Evolutionary conservation across 30 jellyfish, hydroid and myxozoan genomes (phyloP).

Genomic region (Turritopsis rubra): DNA sequence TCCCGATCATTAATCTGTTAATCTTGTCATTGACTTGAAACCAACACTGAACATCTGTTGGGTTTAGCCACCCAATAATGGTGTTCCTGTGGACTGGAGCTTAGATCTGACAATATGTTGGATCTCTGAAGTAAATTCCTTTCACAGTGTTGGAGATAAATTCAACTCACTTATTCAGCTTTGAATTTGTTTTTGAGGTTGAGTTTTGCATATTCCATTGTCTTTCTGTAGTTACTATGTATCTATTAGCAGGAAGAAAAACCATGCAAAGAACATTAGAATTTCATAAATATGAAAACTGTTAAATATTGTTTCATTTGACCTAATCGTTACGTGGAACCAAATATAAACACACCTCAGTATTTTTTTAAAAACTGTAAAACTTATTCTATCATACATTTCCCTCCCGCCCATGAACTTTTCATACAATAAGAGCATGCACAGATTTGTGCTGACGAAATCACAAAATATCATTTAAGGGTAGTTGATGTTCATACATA

Average conservation of each 20-base stretch:
- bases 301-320: no score
- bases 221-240: slow-evolving; percentile 81
- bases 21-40: slow-evolving; percentile 18
- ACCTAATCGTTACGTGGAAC: no score
- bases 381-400: no score
- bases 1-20: no score
- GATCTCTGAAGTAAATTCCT: slow-evolving; percentile 50
- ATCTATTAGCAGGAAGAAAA: slow-evolving; percentile 71
- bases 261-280: slow-evolving; percentile 87
- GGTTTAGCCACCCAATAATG: slow-evolving; percentile 34
- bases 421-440: no score
- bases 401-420: no score
- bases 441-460: no score
- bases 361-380: no score
- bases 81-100: slow-evolving; percentile 9
- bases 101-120: not conserved
- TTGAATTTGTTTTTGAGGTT: slow-evolving; percentile 27
- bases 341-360: no score
- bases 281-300: no score
- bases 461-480: no score
- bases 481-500: no score
- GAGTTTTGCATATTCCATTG: slow-evolving; percentile 81
- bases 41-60: slow-evolving; percentile 39
- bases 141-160: slow-evolving; percentile 60
- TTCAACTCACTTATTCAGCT: slow-evolving; percentile 22